Conservation (phyloP, 92 coral and sea anemone genomes). For the Diadumene lineata region DNA sequence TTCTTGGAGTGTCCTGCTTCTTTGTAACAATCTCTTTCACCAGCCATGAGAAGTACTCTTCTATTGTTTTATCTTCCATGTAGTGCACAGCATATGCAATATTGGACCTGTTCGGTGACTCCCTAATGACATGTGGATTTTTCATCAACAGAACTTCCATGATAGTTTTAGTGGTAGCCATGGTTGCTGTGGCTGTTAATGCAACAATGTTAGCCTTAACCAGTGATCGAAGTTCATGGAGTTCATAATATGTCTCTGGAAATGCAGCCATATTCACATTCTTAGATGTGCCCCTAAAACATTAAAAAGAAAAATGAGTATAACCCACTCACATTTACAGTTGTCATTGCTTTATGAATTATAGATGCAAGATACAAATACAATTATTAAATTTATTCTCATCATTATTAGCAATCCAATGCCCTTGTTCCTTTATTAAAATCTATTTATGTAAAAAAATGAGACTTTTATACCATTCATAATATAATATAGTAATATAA, state of each 20-base stretch:
- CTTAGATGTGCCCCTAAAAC: constrained; percentile 65
- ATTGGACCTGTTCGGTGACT: constrained; percentile 56
- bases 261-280: constrained; percentile 51
- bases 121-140: constrained; percentile 49
- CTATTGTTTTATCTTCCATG: constrained; percentile 45
- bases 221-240: constrained; percentile 57
- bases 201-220: constrained; percentile 50
- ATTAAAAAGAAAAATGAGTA: no score
- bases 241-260: constrained; percentile 42
- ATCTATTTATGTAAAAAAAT: no score
- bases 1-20: constrained; percentile 28
- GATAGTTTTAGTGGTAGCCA: constrained; percentile 34
- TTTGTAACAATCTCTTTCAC: constrained; percentile 42
- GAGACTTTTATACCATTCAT: no score
- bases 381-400: no score
- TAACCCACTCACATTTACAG: no score
- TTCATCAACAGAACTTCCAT: constrained; percentile 53
- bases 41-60: constrained; percentile 61
- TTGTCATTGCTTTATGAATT: no score
- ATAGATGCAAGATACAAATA: no score
- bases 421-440: no score
- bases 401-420: no score
- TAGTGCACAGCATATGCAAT: constrained; percentile 54
- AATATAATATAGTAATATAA: no score
- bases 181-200: constrained; percentile 61